Base-by-base conservation (phyloP, 2,888 invertebrate genomes). In the Rotaria macrura region DNA sequence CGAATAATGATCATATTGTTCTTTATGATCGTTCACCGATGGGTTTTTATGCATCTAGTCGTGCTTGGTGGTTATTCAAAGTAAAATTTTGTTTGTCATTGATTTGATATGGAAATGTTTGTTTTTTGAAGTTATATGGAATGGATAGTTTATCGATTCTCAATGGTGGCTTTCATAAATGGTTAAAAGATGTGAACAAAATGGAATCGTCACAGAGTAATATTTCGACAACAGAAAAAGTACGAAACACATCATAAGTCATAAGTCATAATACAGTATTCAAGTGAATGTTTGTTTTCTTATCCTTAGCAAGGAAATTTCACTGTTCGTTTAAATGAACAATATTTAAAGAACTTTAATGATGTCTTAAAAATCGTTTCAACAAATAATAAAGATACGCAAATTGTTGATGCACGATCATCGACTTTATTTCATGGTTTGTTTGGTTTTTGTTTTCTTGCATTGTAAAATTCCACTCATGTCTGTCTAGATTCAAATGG, bases 11-110 rank as follows among this genome's bases (percentile, higher is more conserved):
- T 54, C 86, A 86, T 85, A 43, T 86, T 29, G 49, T 86, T n/a
- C n/a, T 86, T 2, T 86, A 86, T 47, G 86, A 86, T 79, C 86
- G 86, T 38, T 84, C 84, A 55, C 86, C 49, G 17, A 84, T 84
- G 47, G 89, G 89, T 5, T 89, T 88, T 85, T 89, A 89, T 85
- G 65, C 88, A 49, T 87, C 89, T 25, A 88, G 88, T 0, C 84
- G 89, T 29, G 88, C 88, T 2, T 89, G 89, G 89, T 89, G 89
- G 89, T 88, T 88, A 47, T 89, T 89, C 74, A 88, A 87, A 87
- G 89, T 89, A 87, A 54, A 14, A 72, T n/a, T 84, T 12, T 14
- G 55, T 79, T 23, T 25, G 25, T 40, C 1, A 12, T 79, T 17
- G 20, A 7, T 23, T 29, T 74, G 4, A 0, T 40, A n/a, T 79